These are phyloP conservation scores for Sinocyclocheilus rhinocerous DNA, from an alignment of 2,113 vertebrate genomes.

Conservation along the genomic window DNA sequence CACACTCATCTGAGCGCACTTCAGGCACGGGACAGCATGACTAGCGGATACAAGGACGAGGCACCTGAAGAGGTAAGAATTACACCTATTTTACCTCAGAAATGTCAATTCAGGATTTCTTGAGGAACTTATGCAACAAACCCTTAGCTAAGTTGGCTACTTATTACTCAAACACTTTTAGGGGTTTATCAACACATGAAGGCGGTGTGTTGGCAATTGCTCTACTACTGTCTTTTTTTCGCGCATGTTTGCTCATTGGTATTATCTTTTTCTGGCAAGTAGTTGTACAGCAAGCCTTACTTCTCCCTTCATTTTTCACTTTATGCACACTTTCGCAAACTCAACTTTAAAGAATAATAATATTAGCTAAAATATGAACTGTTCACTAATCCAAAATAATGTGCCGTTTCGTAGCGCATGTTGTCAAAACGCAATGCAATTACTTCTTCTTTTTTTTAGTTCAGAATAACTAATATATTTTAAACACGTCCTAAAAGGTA, in stretches of 20 bases:
- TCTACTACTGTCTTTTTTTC: too few species aligned
- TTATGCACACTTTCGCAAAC: background rate
- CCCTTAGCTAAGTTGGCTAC: background rate
- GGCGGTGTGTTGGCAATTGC: slow-evolving; percentile 15
- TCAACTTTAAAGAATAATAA: too few species aligned
- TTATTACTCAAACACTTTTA: background rate
- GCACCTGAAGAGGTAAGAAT: slow-evolving; percentile 79
- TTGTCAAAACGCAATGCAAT: too few species aligned
- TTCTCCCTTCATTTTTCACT: background rate
- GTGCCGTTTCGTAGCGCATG: too few species aligned
- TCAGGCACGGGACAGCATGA: slow-evolving; percentile 83
- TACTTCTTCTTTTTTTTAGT: background rate
- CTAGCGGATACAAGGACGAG: slow-evolving; percentile 86
- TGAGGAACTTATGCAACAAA: background rate
- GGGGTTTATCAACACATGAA: background rate
- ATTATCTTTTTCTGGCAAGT: too few species aligned
- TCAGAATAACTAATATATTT: background rate
- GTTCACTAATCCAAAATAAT: too few species aligned
- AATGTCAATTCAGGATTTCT: background rate
- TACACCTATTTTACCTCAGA: background rate
- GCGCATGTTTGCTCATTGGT: slow-evolving; percentile 12
- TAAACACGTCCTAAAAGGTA: background rate
- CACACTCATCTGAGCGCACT: slow-evolving; percentile 65
- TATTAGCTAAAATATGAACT: background rate
- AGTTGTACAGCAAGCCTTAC: background rate